These are phyloP conservation scores for Poecilia gillii DNA, from an alignment of 2,797 vertebrate genomes.

Conservation along the genomic window DNA sequence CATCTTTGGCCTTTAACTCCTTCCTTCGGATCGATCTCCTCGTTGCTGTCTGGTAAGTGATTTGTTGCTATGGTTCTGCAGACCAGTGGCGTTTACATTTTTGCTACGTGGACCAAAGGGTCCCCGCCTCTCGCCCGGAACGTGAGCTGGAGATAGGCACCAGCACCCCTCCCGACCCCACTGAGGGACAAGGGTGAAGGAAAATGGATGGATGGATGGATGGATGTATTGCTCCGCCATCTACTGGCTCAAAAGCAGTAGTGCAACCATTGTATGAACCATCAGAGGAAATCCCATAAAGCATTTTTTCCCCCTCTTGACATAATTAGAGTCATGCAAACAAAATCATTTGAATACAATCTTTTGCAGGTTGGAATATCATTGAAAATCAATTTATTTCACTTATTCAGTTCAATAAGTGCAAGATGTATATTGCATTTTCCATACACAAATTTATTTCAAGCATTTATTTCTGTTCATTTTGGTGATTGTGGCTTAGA, in stretches of 20 bases:
- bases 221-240: constrained; percentile 22
- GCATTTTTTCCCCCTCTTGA: not conserved
- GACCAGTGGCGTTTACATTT: not conserved
- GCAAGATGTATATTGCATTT: not conserved
- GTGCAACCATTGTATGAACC: not conserved
- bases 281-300: not conserved
- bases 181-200: no score
- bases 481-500: not conserved
- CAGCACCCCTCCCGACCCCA: no score
- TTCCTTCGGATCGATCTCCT: not conserved
- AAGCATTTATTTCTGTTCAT: not conserved
- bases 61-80: not conserved
- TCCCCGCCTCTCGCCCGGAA: no score
- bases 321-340: not conserved
- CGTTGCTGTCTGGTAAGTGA: not conserved
- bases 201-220: no score
- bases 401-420: not conserved
- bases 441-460: not conserved
- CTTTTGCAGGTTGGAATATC: no score
- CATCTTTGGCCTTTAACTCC: not conserved
- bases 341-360: not conserved
- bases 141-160: no score
- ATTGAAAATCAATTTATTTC: not conserved
- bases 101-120: not conserved
- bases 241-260: constrained; percentile 31